Percentiles rank a stretch among this genome's conserved stretches.
These are phyloP conservation scores for Ramphastos sulfuratus DNA, from an alignment of 2,113 vertebrate genomes.

Conservation along the genomic window DNA sequence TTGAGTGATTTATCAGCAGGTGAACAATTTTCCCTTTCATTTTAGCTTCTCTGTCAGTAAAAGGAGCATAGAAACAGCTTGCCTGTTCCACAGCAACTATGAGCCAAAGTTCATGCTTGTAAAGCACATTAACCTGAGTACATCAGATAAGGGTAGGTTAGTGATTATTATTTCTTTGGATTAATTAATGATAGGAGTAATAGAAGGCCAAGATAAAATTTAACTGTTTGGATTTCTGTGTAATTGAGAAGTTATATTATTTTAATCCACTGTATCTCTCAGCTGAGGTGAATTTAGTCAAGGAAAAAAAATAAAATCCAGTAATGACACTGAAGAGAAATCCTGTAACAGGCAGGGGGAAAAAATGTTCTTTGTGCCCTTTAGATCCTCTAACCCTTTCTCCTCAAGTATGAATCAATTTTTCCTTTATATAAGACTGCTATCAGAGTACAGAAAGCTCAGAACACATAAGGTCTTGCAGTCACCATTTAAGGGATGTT, in stretches of 20 bases:
- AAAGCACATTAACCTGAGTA: background rate
- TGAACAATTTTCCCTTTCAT: background rate
- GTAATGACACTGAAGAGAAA: background rate
- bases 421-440: background rate
- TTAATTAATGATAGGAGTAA: slow-evolving; percentile 10
- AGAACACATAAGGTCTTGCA: background rate
- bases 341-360: background rate
- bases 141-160: background rate
- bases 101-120: background rate
- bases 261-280: background rate
- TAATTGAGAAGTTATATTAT: background rate
- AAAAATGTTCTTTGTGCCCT: background rate
- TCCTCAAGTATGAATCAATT: background rate
- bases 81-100: background rate
- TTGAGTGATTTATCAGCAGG: background rate
- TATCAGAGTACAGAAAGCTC: background rate
- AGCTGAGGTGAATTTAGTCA: background rate
- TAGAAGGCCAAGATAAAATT: background rate
- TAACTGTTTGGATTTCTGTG: background rate
- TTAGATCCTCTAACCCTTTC: background rate
- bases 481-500: background rate
- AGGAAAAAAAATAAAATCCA: background rate
- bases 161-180: slow-evolving; percentile 10
- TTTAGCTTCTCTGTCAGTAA: background rate
- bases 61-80: background rate